Evolutionary conservation across 2,113 vertebrate species (phyloP), one percentile per base, ranked within the genome.

Genomic region (Malurus elegans): DNA sequence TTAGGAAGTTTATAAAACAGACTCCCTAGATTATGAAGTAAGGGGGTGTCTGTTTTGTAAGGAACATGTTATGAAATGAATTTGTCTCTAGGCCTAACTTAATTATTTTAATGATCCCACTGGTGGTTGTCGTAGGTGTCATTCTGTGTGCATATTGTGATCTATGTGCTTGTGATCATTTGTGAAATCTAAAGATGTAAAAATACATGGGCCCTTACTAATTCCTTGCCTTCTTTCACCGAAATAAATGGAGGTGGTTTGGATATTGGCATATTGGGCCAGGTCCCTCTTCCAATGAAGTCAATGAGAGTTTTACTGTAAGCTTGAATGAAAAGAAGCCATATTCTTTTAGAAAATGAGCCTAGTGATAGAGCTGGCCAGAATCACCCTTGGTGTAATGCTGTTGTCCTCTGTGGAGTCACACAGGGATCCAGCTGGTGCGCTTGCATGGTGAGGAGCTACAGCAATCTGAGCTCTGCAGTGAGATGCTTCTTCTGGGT

Each of bases 81-180:
- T 96, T 95, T 95, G 60, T 96, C 94, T 95, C 83, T 95, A 96
- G 94, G 94, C 94, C 90, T 96, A 74, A 54, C 90, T 94, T 93
- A 90, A 95, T 93, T 94, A 94, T 94, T 96, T 93, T 96, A 96
- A 97, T 90, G 88, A 95, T 94, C 92, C 95, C 86, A 53, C 75
- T 96, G 90, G 88, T 93, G 75, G 90, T 65, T 94, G 92, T 95
- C 1, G 11, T 95, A 91, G 88, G 93, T 97, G 93, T 88, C 36
- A 9, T 90, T 92, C 82, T 92, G 61, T 95, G 92, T 94, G 58
- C 61, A 71, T 84, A 81, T 90, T 88, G 82, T 96, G 95, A 97
- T 92, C 87, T 92, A 88, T 75, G 81, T 93, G 88, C 60, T 84
- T 90, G 82, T 50, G 75, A 94, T 95, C 79, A 57, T 90, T 90